Evolutionary conservation across 2,113 vertebrate species (phyloP).

Genomic region (Rhinolophus ferrumequinum): DNA sequence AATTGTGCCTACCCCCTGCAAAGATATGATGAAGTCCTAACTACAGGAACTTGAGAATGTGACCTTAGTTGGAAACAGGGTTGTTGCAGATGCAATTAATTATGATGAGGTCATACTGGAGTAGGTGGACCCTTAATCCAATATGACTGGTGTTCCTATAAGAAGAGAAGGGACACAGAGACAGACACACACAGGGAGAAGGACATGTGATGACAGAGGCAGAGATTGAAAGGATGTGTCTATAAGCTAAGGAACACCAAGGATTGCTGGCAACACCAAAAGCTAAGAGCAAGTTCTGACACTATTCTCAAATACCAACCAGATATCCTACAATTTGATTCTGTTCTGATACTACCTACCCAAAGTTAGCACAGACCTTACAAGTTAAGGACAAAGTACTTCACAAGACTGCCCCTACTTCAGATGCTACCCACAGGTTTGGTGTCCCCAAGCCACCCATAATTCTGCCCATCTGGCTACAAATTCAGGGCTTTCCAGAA

Average conservation of each 20-base stretch:
- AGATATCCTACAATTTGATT: not conserved
- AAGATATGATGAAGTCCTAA: not conserved
- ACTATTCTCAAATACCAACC: not conserved
- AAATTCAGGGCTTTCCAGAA: not conserved
- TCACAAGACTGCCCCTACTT: not conserved
- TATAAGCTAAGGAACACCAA: not conserved
- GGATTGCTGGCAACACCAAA: not conserved
- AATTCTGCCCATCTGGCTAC: not conserved
- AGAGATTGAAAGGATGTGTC: not conserved
- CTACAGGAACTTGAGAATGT: not conserved
- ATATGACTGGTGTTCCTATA: not conserved
- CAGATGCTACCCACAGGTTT: not conserved
- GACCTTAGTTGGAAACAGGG: not conserved
- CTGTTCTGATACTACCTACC: not conserved
- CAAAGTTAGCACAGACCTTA: not conserved
- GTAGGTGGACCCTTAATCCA: not conserved
- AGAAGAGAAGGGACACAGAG: not conserved
- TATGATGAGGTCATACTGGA: not conserved
- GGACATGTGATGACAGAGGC: rapidly evolving
- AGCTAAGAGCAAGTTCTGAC: not conserved
- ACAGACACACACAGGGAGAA: not conserved
- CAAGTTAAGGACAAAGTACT: not conserved
- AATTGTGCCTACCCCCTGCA: not conserved
- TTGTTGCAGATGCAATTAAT: not conserved
- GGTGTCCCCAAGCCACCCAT: not conserved